These are phyloP conservation scores for Thalassophryne amazonica DNA, from an alignment of 2,797 vertebrate species.

Conservation along the genomic window DNA sequence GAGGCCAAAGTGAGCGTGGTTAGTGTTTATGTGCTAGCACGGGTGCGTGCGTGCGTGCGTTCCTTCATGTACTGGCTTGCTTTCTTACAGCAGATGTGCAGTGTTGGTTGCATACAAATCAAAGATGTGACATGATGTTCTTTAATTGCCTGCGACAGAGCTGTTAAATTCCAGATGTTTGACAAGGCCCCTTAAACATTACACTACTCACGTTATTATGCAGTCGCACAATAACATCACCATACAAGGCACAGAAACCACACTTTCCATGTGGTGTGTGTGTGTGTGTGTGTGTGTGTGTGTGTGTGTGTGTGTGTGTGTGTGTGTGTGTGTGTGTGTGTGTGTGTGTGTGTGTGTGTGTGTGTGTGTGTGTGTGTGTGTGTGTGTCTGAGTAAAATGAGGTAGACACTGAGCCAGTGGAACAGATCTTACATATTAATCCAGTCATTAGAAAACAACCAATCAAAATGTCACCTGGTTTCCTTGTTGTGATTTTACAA, in stretches of 20 bases:
- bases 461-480: conserved; percentile 78
- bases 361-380: background rate
- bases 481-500: conserved; percentile 78
- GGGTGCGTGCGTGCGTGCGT: conserved; percentile 6
- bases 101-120: conserved; percentile 89
- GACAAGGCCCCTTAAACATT: conserved; percentile 80
- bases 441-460: conserved; percentile 80
- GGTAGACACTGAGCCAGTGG: conserved; percentile 34
- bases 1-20: conserved; percentile 18
- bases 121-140: conserved; percentile 91
- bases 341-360: background rate
- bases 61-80: background rate
- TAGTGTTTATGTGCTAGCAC: background rate
- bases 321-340: conserved; percentile 1
- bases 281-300: conserved; percentile 6
- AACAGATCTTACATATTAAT: conserved; percentile 78
- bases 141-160: conserved; percentile 96
- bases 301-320: conserved; percentile 7
- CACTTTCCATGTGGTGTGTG: conserved; percentile 20
- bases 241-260: conserved; percentile 24
- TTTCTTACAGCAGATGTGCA: conserved; percentile 73
- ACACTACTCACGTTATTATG: conserved; percentile 66
- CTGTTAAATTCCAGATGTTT: conserved; percentile 98
- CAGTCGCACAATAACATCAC: conserved; percentile 49
- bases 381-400: background rate